Evolutionary conservation across 2,888 invertebrate species (phyloP).

Genomic region (Bellardia pandia): DNA sequence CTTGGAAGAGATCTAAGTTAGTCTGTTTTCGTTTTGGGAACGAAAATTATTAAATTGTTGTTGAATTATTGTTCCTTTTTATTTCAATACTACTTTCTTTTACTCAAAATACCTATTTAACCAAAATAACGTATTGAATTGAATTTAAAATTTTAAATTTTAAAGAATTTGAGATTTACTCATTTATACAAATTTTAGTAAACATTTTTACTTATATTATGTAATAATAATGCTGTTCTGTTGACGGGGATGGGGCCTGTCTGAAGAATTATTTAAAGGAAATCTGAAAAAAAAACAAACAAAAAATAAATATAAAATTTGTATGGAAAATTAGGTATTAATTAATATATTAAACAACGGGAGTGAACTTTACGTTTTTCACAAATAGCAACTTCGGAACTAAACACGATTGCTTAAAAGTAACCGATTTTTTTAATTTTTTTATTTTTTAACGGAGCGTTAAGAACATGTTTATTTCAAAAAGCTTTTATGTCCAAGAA

Average conservation of each 20-base stretch:
- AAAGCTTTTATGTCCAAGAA: too few relatives aligned
- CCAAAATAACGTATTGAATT: constrained; percentile 10
- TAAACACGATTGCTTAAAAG: too few relatives aligned
- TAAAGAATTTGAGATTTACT: constrained; percentile 53
- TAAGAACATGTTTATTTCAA: too few relatives aligned
- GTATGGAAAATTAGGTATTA: not conserved
- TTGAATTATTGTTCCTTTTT: constrained; percentile 50
- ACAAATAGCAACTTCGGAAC: too few relatives aligned
- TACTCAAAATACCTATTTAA: constrained; percentile 15
- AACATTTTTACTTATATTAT: constrained; percentile 57
- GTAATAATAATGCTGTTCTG: constrained; percentile 40
- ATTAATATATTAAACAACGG: too few relatives aligned
- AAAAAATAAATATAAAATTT: constrained; percentile 7
- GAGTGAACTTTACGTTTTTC: too few relatives aligned
- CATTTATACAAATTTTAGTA: constrained; percentile 54
- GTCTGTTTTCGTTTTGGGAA: constrained; percentile 25
- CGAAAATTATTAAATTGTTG: constrained; percentile 9
- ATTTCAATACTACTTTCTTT: constrained; percentile 20
- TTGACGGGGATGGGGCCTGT: constrained; percentile 15
- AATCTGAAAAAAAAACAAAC: constrained; percentile 55
- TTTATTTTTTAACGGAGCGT: too few relatives aligned
- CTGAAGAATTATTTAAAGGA: constrained; percentile 18
- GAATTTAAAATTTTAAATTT: constrained; percentile 66
- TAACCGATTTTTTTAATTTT: too few relatives aligned
- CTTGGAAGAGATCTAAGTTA: constrained; percentile 20